Base-by-base conservation (phyloP, 2,888 invertebrate genomes). In the Osedax fenrisi region DNA sequence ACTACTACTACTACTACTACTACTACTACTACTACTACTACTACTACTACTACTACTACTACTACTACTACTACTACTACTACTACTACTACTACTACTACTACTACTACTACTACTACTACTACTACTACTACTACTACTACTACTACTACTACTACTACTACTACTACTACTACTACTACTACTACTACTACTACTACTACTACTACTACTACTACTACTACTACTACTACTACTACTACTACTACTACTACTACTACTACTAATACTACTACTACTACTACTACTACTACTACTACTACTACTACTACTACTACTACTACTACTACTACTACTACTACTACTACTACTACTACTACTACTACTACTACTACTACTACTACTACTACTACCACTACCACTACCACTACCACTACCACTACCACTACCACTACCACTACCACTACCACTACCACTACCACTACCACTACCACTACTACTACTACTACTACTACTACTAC, bases 1-100 rank as follows among this genome's bases (percentile, higher is more conserved):
- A 61, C 2, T 61, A 61, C 2, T 61, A 61, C 2, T 61, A 61
- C 2, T 61, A 61, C 2, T 3, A 61, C 2, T 61, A 61, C 2
- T 61, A 61, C 2, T 61, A 61, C 61, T 61, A 61, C 61, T 61
- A 61, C 61, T 61, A 61, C 61, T 61, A 61, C 61, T 61, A 22
- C 61, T 3, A 61, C 61, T 61, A 3, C 61, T 61, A 61, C 61
- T 3, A 3, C 61, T 61, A 61, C 61, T 3, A 3, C 61, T 61
- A 61, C 61, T 3, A 3, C 61, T 3, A 61, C 61, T 3, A 3
- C 61, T 61, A 61, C 61, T 3, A 3, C 61, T 61, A 3, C 61
- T 22, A 3, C 61, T 61, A 61, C 61, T 3, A 3, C 61, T 61
- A 61, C 61, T 3, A 3, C 61, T 61, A 61, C 61, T 3, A 3